Evolutionary conservation across 2,113 vertebrate species (phyloP).

Genomic region (Nyctibius bracteatus): DNA sequence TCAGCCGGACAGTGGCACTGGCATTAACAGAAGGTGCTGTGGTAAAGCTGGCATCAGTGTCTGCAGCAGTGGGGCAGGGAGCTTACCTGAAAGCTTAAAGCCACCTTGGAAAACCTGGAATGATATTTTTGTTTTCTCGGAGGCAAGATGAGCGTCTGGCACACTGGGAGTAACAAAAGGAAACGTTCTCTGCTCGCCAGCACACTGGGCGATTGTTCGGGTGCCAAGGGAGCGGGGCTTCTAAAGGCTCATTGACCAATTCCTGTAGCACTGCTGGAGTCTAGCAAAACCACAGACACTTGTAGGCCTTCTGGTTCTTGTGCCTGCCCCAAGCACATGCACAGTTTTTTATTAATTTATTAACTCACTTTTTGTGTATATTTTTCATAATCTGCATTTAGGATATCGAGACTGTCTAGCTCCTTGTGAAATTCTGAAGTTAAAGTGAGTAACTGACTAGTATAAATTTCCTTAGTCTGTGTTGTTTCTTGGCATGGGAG

Average conservation of each 20-base stretch:
- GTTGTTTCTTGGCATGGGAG: neutral
- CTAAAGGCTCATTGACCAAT: neutral
- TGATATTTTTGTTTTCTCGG: neutral
- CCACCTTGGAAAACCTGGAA: neutral
- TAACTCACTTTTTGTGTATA: rapidly evolving
- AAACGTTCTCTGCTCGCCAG: neutral
- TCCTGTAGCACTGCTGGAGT: neutral
- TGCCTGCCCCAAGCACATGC: neutral
- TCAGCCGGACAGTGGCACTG: neutral
- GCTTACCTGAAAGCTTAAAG: neutral
- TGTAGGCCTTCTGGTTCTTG: neutral
- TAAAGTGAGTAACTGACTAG: neutral
- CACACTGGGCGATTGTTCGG: neutral
- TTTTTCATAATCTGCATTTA: neutral
- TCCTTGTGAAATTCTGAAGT: neutral
- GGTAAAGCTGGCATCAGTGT: neutral
- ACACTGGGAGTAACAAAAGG: neutral
- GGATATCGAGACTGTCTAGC: neutral
- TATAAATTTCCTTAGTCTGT: neutral
- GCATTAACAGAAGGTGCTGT: neutral
- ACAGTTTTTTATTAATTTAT: neutral
- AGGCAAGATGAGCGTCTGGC: neutral
- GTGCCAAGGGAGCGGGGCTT: neutral
- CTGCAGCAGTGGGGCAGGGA: neutral
- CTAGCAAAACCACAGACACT: neutral